Evolutionary conservation across 1,140 invertebrate species (phyloP).

Genomic region (Megathymus violae): DNA sequence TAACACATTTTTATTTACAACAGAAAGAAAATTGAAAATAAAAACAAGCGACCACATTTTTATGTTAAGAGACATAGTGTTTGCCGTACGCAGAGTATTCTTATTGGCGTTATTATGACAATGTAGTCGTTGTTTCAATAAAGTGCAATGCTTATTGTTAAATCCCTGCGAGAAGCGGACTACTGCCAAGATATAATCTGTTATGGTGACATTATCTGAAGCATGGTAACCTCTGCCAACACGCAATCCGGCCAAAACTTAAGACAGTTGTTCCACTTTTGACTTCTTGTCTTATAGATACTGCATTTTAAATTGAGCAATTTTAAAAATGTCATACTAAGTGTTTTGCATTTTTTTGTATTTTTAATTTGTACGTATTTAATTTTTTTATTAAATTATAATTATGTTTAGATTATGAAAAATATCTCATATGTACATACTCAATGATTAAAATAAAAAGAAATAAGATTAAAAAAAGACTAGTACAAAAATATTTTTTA

Average conservation of each 20-base stretch:
- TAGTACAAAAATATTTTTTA: too few species aligned
- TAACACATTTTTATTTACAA: too few species aligned
- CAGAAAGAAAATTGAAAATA: too few species aligned
- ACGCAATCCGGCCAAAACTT: conserved; percentile 60
- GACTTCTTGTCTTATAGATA: conserved; percentile 45
- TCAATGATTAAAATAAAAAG: too few species aligned
- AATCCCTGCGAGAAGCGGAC: conserved; percentile 46
- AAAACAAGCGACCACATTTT: too few species aligned
- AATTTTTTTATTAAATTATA: too few species aligned
- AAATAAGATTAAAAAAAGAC: too few species aligned
- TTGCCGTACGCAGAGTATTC: conserved; percentile 1
- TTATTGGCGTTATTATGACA: conserved; percentile 40
- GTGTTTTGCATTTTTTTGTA: not conserved
- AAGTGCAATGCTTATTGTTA: conserved; percentile 59
- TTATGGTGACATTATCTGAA: conserved; percentile 77
- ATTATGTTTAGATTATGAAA: too few species aligned
- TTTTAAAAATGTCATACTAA: not conserved
- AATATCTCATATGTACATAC: too few species aligned
- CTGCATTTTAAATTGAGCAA: conserved; percentile 44
- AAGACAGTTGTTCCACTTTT: conserved; percentile 56
- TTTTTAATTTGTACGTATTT: not conserved
- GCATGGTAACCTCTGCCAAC: conserved; percentile 61
- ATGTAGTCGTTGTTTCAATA: conserved; percentile 43
- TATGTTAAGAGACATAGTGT: not conserved
- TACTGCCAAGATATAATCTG: conserved; percentile 78